These are phyloP conservation scores for Drosophila cognata DNA, from an alignment of 2,888 invertebrate species.

Conservation along the genomic window DNA sequence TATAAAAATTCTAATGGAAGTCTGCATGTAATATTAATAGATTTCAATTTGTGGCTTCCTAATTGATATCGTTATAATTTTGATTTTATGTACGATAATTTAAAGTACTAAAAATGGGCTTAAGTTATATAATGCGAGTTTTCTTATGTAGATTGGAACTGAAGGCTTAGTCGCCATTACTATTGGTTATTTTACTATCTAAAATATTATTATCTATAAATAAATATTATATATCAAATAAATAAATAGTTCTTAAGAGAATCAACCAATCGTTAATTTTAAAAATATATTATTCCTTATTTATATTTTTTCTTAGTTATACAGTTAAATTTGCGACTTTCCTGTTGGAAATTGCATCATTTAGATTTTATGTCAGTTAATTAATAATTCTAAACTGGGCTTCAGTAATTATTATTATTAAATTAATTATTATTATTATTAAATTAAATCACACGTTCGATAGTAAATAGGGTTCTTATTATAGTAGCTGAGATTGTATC, in stretches of 20 bases:
- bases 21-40: conserved; percentile 38
- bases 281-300: background rate
- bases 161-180: background rate
- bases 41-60: conserved; percentile 47
- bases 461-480: background rate
- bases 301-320: background rate
- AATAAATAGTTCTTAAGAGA: background rate
- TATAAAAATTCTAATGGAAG: conserved; percentile 35
- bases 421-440: background rate
- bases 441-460: background rate
- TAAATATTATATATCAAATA: background rate
- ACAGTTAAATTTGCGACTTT: background rate
- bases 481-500: background rate
- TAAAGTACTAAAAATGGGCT: background rate
- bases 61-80: conserved; percentile 31
- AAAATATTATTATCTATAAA: background rate
- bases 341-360: background rate
- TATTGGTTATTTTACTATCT: background rate
- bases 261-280: background rate
- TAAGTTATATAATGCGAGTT: background rate
- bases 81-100: background rate
- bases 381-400: background rate
- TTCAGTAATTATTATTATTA: no score
- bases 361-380: background rate
- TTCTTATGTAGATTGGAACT: background rate